Conservation (phyloP, 1,140 invertebrate species). For the Heliconius melpomene region DNA sequence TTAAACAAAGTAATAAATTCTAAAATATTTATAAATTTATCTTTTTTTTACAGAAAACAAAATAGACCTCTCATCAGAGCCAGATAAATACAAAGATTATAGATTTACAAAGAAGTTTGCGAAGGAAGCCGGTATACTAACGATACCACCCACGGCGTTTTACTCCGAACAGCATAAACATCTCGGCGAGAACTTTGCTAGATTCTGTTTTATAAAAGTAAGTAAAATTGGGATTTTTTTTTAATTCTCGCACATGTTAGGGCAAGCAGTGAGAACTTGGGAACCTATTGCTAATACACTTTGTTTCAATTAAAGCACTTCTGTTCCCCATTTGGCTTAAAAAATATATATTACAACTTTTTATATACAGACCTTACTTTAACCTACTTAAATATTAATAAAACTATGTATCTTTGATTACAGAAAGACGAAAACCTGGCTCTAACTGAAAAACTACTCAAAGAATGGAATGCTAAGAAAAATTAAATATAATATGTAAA, state of each 20-base stretch:
- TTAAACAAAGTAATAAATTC: too few species aligned
- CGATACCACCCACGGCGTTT: conserved; percentile 97
- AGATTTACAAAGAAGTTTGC: conserved; percentile 97
- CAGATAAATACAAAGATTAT: conserved; percentile 91
- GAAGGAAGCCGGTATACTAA: conserved; percentile 94
- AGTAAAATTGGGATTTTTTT: conserved; percentile 5
- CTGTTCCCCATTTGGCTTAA: too few species aligned
- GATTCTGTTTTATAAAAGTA: conserved; percentile 97
- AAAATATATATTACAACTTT: too few species aligned
- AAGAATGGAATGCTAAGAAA: conserved; percentile 67
- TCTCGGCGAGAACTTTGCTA: conserved; percentile 92
- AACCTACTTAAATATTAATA: too few species aligned
- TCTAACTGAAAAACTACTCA: conserved; percentile 62
- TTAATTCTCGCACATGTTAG: too few species aligned
- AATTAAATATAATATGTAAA: conserved; percentile 30
- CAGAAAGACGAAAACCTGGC: conserved; percentile 88
- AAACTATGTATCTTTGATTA: conserved; percentile 50
- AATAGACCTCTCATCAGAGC: conserved; percentile 85
- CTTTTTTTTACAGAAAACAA: conserved; percentile 78
- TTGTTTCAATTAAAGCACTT: too few species aligned
- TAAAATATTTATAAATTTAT: neutral
- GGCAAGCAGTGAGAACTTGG: too few species aligned
- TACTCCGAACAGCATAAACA: conserved; percentile 92
- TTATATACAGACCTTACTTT: too few species aligned
- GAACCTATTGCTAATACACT: too few species aligned